Conservation (phyloP, 2,888 invertebrate genomes). For the Archips xylosteana region DNA sequence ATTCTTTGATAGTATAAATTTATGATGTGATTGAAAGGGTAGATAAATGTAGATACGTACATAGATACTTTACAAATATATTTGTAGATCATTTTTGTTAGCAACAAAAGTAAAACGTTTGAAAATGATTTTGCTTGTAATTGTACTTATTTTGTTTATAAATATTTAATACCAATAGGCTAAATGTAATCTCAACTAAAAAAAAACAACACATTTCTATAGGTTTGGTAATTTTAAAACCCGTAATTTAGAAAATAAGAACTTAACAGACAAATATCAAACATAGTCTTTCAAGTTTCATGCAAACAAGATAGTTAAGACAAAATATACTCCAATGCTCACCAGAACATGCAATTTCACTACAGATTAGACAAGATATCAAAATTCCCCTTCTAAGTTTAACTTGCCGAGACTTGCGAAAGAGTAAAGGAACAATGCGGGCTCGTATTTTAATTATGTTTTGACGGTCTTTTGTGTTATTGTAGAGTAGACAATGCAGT, state of each 20-base stretch:
- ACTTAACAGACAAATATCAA: not conserved
- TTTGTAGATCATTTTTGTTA: too few species aligned
- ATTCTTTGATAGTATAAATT: slow-evolving; percentile 1
- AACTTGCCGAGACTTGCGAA: slow-evolving; percentile 28
- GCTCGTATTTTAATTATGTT: slow-evolving; percentile 61
- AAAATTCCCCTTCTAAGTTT: slow-evolving; percentile 27
- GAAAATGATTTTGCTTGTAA: too few species aligned
- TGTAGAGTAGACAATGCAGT: slow-evolving; percentile 47
- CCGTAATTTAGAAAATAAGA: too few species aligned
- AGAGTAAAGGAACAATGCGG: slow-evolving; percentile 41
- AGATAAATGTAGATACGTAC: too few species aligned
- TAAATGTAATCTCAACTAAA: too few species aligned
- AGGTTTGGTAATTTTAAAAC: too few species aligned
- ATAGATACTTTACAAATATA: too few species aligned
- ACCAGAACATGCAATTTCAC: slow-evolving; percentile 17
- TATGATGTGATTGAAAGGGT: too few species aligned
- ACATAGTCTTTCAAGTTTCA: not conserved
- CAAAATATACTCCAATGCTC: slow-evolving; percentile 6
- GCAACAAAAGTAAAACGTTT: too few species aligned
- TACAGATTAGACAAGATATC: slow-evolving; percentile 35
- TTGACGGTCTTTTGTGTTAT: slow-evolving; percentile 55
- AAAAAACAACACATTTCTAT: too few species aligned
- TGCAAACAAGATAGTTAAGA: not conserved
- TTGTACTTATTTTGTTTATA: too few species aligned
- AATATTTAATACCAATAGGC: too few species aligned